Evolutionary conservation across 2,797 vertebrate genomes (phyloP).

Genomic region (Scolopax bukidnonensis): DNA sequence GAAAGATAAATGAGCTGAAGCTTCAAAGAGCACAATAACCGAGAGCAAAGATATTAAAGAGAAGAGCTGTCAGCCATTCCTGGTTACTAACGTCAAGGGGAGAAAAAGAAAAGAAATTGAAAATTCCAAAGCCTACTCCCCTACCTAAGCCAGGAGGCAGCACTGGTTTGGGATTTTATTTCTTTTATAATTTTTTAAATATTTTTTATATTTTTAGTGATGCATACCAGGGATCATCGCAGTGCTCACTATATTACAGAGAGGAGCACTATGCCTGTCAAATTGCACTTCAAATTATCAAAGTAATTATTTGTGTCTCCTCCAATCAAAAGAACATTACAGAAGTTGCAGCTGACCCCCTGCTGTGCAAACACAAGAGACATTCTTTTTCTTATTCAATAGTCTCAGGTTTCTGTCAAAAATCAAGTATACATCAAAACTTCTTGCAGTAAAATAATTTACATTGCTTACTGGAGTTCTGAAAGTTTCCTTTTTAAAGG

Average conservation of each 20-base stretch:
- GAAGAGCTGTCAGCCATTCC: background rate
- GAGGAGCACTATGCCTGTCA: background rate
- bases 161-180: background rate
- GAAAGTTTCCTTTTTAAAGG: constrained; percentile 2
- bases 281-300: background rate
- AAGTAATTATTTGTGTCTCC: background rate
- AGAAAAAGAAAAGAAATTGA: background rate
- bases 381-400: background rate
- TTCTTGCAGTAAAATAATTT: background rate
- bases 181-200: too few species aligned
- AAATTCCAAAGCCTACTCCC: background rate
- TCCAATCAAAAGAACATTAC: background rate
- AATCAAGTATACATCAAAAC: background rate
- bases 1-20: background rate
- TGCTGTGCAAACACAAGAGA: background rate
- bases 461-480: background rate
- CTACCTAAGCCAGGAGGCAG: background rate
- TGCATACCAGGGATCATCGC: background rate
- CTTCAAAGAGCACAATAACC: background rate
- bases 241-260: background rate
- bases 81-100: background rate
- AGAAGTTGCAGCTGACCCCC: background rate
- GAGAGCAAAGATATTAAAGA: background rate
- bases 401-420: constrained; percentile 18
- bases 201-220: background rate